Evolutionary conservation across 2,888 invertebrate genomes (phyloP).

Genomic region (Clivina fossor): DNA sequence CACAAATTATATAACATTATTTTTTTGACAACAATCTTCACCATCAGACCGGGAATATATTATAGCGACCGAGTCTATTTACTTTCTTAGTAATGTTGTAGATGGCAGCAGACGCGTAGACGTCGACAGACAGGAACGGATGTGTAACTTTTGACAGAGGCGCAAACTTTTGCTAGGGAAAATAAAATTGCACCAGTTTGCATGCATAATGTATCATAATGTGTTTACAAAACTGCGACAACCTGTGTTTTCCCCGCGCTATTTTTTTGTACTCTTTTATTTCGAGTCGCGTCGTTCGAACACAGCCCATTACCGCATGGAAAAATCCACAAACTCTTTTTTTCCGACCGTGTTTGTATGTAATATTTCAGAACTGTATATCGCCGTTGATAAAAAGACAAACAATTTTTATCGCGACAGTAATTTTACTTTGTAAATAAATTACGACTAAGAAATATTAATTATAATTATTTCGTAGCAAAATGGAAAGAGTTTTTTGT

Average conservation of each 20-base stretch:
- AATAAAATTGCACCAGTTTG: slow-evolving; percentile 34
- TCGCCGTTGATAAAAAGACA: too few species aligned
- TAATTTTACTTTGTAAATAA: too few species aligned
- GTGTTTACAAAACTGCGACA: slow-evolving; percentile 35
- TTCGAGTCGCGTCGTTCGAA: slow-evolving; percentile 18
- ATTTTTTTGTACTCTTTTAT: slow-evolving; percentile 26
- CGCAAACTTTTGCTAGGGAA: slow-evolving; percentile 31
- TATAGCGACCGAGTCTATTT: too few species aligned
- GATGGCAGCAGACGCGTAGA: background rate
- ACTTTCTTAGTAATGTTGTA: slow-evolving; percentile 26
- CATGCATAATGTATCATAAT: slow-evolving; percentile 35
- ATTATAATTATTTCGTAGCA: too few species aligned
- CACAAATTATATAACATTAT: too few species aligned
- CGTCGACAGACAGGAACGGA: slow-evolving; percentile 1
- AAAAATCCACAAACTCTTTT: slow-evolving; percentile 1
- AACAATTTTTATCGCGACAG: background rate
- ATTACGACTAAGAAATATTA: too few species aligned
- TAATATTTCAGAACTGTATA: too few species aligned
- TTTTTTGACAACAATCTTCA: too few species aligned
- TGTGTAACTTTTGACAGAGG: slow-evolving; percentile 33
- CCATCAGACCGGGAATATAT: too few species aligned
- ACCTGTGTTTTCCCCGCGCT: slow-evolving; percentile 27
- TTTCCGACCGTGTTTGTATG: slow-evolving; percentile 3
- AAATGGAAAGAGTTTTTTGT: too few species aligned
- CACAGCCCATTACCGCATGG: slow-evolving; percentile 19